Evolutionary conservation across 2,113 vertebrate genomes (phyloP).

Genomic region (Zosterops pallidus): DNA sequence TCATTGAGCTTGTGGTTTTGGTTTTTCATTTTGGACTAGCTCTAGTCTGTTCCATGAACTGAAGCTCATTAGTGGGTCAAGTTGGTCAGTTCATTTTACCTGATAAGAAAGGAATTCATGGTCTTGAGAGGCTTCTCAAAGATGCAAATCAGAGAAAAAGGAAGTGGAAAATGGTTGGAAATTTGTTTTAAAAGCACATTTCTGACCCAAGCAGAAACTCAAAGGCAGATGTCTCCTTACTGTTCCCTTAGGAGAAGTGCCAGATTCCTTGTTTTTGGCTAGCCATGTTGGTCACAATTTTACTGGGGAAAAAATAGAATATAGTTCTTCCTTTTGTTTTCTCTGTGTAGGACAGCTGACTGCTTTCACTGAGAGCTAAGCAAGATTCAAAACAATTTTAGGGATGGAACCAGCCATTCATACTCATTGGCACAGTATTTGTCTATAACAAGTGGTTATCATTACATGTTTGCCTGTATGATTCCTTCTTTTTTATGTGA

Average conservation of each 20-base stretch:
- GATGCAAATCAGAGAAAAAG: background rate
- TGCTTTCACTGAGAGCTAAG: background rate
- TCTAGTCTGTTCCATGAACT: background rate
- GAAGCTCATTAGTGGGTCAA: background rate
- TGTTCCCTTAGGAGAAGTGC: background rate
- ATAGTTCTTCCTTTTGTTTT: background rate
- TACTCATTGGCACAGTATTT: background rate
- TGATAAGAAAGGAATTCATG: background rate
- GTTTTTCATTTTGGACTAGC: background rate
- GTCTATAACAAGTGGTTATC: background rate
- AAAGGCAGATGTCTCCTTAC: background rate
- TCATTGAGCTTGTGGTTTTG: background rate
- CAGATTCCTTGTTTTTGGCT: background rate
- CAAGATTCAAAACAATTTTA: background rate
- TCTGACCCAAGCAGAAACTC: background rate
- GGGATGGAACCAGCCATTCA: background rate
- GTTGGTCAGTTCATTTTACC: background rate
- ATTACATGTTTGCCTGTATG: background rate
- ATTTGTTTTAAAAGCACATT: background rate
- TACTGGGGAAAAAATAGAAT: background rate
- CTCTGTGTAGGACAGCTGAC: background rate
- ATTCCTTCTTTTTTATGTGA: background rate
- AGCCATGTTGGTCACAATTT: background rate
- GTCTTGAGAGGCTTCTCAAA: background rate
- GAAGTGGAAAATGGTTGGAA: background rate